Percentiles rank a stretch among this genome's conserved stretches.
These are phyloP conservation scores for Eleutherodactylus coqui DNA, from an alignment of 2,797 vertebrate species.

Conservation along the genomic window DNA sequence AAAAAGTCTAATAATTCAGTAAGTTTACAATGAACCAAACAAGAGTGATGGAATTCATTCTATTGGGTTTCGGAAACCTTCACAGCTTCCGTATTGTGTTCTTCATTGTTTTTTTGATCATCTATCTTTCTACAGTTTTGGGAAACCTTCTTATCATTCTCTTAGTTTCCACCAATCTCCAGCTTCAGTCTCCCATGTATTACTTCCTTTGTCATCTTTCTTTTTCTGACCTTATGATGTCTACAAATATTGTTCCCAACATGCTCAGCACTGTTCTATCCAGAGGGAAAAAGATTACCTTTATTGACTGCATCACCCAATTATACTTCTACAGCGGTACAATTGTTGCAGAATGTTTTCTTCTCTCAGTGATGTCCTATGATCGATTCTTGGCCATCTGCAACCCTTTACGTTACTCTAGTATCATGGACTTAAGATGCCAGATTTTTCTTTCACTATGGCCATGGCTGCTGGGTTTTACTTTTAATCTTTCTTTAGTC, in stretches of 20 bases:
- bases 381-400: constrained; percentile 62
- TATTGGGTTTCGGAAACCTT: constrained; percentile 20
- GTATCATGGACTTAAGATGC: constrained; percentile 37
- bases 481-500: not conserved
- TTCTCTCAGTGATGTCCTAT: constrained; percentile 60
- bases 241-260: constrained; percentile 13
- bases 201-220: constrained; percentile 45
- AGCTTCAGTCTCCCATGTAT: constrained; percentile 40
- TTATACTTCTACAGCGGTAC: constrained; percentile 57
- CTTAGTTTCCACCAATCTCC: not conserved
- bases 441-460: not conserved
- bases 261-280: not conserved
- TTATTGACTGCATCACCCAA: constrained; percentile 40
- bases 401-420: constrained; percentile 53
- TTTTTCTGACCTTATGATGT: constrained; percentile 22
- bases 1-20: no score
- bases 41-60: constrained; percentile 7
- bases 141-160: constrained; percentile 38
- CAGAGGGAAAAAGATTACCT: constrained; percentile 42
- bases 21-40: no score
- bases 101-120: constrained; percentile 5
- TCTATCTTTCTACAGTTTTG: constrained; percentile 19
- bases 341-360: constrained; percentile 58
- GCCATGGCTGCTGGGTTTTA: constrained; percentile 19
- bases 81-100: not conserved